These are phyloP conservation scores for Meliscaeva auricollis DNA, from an alignment of 2,888 invertebrate genomes.

Conservation along the genomic window DNA sequence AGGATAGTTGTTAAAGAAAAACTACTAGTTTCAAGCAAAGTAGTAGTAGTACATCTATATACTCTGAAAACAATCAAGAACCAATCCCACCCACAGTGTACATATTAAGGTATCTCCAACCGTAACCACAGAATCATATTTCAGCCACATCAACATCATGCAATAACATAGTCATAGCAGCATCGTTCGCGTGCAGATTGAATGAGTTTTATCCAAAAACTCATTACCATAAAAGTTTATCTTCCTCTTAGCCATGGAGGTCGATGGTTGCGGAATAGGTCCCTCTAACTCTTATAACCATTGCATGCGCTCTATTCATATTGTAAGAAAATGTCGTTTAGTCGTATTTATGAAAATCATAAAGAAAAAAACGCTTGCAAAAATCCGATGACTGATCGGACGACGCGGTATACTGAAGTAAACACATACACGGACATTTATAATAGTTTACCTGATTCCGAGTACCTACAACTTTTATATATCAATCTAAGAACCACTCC, in stretches of 20 bases:
- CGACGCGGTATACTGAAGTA: neutral
- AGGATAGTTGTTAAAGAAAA: neutral
- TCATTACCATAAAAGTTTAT: constrained; percentile 74
- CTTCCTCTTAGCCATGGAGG: constrained; percentile 63
- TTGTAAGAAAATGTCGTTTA: constrained; percentile 63
- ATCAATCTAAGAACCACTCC: constrained; percentile 55
- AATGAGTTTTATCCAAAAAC: constrained; percentile 65
- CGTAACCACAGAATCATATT: constrained; percentile 55
- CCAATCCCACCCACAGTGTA: constrained; percentile 69
- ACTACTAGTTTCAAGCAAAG: no score
- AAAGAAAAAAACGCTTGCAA: constrained; percentile 42
- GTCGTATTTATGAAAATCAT: constrained; percentile 67
- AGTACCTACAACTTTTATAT: no score
- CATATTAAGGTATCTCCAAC: constrained; percentile 53
- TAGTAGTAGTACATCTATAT: no score
- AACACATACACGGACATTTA: no score
- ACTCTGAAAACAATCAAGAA: constrained; percentile 56
- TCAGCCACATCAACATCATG: constrained; percentile 48
- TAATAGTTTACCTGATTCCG: no score
- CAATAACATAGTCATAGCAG: constrained; percentile 32
- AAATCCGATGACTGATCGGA: constrained; percentile 42
- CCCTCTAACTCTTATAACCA: constrained; percentile 14
- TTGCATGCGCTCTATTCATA: constrained; percentile 48
- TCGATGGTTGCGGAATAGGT: constrained; percentile 53
- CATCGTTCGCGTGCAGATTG: constrained; percentile 54